Base-by-base conservation (phyloP, 2,888 invertebrate genomes). In the Agonopterix subpropinquella region DNA sequence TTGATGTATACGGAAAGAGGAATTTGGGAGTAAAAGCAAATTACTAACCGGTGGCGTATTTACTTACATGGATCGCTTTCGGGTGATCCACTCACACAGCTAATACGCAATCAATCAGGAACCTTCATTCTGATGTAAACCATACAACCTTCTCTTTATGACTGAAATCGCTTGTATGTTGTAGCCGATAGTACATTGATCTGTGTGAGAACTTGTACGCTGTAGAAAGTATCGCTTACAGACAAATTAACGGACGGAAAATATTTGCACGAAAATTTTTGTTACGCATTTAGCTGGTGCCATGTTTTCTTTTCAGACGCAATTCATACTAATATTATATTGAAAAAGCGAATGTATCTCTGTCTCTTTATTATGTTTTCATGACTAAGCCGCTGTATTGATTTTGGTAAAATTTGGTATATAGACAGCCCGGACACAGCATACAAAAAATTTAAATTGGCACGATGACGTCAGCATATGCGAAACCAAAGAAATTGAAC, bases 201-300 rank as follows among this genome's bases (percentile, higher is more conserved):
- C 45, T 49, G 35, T 42, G 18, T 37, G 35, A 37, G 45, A 36
- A 42, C 43, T 50, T 49, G 57, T 67, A 65, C 61, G 67, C 66
- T 64, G 64, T 48, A 58, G 60, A 59, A 67, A 68, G 72, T 80
- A 78, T 80, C 73, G 62, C 61, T 80, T 77, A 67, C 77, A 52
- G 58, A 73, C 66, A 74, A 76, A 80, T 77, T 77, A 73, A 64
- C 62, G 62, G 58, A 62, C 58, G 54, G 62, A 62, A 67, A 70
- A 70, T 73, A 68, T 77, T 76, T 73, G 62, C 63, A 15, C 55
- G 56, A 55, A 59, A 59, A 60, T 58, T 47, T 49, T 9, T 47
- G 47, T 50, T 52, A 52, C 48, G 42, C 36, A 13, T 45, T 15
- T 15, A 7, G 45, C 13, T 45, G 5, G 10, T 39, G 28, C 5